Evolutionary conservation across 2,797 vertebrate species (phyloP).

Genomic region (Novumbra hubbsi): DNA sequence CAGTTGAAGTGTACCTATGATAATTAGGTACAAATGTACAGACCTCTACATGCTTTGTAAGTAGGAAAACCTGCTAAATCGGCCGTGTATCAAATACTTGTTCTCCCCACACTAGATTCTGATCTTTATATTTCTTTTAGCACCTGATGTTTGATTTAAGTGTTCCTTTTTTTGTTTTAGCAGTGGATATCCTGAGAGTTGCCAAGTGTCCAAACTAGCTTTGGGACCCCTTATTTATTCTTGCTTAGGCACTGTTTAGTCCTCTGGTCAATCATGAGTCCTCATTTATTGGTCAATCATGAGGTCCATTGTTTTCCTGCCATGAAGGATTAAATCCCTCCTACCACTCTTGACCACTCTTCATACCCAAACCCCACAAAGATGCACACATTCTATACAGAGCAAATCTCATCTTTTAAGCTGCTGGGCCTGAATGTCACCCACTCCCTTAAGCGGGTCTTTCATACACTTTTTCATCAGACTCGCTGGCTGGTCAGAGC

Average conservation of each 20-base stretch:
- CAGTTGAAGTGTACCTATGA: too few relatives aligned
- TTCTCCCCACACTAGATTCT: too few relatives aligned
- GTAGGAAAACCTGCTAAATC: too few relatives aligned
- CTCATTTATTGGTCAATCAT: background rate
- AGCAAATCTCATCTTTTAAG: background rate
- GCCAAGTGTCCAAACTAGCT: too few relatives aligned
- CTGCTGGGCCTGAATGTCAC: background rate
- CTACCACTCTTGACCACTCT: too few relatives aligned
- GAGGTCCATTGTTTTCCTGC: constrained; percentile 9
- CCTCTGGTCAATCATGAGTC: background rate
- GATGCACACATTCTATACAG: background rate
- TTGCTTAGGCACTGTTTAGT: background rate
- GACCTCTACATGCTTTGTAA: too few relatives aligned
- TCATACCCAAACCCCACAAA: background rate
- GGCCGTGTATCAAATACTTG: too few relatives aligned
- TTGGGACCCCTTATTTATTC: background rate
- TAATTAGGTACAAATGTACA: too few relatives aligned
- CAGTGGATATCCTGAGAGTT: background rate
- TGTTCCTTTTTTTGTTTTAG: background rate
- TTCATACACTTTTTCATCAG: background rate
- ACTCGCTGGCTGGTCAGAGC: background rate
- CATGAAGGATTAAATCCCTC: constrained; percentile 6
- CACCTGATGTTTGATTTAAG: too few relatives aligned
- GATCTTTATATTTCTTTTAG: too few relatives aligned
- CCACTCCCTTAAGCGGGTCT: background rate